A percentile compares a stretch with the other conserved stretches of the same genome.
These are phyloP conservation scores for Sebastes minor DNA, from an alignment of 2,797 vertebrate species.

Conservation along the genomic window DNA sequence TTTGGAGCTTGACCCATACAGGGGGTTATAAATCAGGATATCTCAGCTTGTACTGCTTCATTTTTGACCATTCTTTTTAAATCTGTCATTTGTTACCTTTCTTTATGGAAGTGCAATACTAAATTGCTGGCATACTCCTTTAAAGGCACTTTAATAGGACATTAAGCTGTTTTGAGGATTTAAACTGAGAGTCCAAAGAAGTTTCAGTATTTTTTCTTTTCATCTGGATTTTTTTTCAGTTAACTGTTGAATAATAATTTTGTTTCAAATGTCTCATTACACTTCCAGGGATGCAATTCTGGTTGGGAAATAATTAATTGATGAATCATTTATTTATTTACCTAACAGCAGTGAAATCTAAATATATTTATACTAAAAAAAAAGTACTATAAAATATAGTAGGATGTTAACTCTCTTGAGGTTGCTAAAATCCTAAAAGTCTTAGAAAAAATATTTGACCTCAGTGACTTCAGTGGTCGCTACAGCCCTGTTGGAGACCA, in stretches of 20 bases:
- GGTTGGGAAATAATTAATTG: background rate
- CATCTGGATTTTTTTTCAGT: background rate
- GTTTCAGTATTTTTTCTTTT: background rate
- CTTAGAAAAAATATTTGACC: background rate
- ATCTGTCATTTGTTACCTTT: background rate
- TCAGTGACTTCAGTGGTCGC: background rate
- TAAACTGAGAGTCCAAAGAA: background rate
- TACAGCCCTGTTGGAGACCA: background rate
- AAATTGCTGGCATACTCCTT: background rate
- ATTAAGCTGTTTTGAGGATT: background rate
- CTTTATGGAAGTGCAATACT: background rate
- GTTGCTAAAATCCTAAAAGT: background rate
- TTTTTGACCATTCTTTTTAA: background rate
- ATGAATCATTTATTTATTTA: background rate
- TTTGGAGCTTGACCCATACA: no score
- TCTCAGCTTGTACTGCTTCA: background rate
- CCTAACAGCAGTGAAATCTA: background rate
- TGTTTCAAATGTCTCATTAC: background rate
- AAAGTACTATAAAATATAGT: background rate
- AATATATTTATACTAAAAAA: background rate
- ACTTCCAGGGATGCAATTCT: background rate
- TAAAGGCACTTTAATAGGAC: background rate
- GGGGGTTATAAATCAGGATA: background rate
- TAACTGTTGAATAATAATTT: background rate
- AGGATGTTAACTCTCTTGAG: fast-evolving